Evolutionary conservation across 2,888 invertebrate genomes (phyloP).

Genomic region (Amphipoea oculea): DNA sequence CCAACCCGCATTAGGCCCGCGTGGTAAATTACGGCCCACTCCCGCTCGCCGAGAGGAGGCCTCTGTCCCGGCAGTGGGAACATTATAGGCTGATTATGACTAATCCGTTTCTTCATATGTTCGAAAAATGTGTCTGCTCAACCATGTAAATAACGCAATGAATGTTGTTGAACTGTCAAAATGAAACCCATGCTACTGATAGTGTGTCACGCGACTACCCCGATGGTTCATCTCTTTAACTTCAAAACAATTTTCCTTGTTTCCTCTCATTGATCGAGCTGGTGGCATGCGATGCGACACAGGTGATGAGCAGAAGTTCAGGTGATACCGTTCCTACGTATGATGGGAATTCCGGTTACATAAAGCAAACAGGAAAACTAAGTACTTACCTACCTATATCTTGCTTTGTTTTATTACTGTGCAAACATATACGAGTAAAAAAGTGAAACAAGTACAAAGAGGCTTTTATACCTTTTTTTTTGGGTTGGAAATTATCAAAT

Average conservation of each 20-base stretch:
- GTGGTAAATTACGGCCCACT: too few species aligned
- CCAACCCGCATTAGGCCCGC: too few species aligned
- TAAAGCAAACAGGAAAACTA: conserved; percentile 29
- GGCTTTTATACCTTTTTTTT: too few species aligned
- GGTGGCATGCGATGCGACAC: not conserved
- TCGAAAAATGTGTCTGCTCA: not conserved
- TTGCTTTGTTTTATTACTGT: not conserved
- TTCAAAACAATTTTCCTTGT: conserved; percentile 39
- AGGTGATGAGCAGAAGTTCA: conserved; percentile 35
- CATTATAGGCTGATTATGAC: too few species aligned
- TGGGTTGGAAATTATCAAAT: too few species aligned
- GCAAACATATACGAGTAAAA: too few species aligned
- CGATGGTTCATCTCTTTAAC: conserved; percentile 9
- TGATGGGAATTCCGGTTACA: not conserved
- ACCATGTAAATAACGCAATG: not conserved
- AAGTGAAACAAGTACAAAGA: too few species aligned
- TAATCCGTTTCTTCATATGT: not conserved
- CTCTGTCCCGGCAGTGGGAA: too few species aligned
- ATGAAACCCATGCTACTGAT: not conserved
- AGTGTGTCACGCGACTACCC: not conserved
- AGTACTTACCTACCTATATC: not conserved
- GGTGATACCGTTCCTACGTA: not conserved
- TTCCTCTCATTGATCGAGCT: conserved; percentile 15
- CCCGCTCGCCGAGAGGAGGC: too few species aligned
- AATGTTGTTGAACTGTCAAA: not conserved